Evolutionary conservation across 2,888 invertebrate genomes (phyloP).

Genomic region (Chloroclysta siterata): DNA sequence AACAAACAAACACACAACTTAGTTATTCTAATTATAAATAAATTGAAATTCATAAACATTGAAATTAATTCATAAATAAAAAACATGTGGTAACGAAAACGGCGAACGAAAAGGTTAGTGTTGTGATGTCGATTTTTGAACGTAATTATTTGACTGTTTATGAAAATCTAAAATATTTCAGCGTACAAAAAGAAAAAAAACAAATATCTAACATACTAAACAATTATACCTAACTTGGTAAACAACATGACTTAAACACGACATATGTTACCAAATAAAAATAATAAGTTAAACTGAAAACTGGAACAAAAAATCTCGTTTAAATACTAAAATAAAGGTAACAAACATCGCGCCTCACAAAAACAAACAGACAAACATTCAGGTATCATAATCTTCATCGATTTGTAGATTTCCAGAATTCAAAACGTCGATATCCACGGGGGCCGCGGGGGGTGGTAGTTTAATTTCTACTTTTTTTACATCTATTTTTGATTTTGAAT

Average conservation of each 20-base stretch:
- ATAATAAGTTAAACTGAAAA: constrained; percentile 36
- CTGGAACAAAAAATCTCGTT: constrained; percentile 45
- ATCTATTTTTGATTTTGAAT: constrained; percentile 64
- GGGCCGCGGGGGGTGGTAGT: constrained; percentile 45
- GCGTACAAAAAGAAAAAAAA: constrained; percentile 46
- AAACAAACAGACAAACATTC: constrained; percentile 64
- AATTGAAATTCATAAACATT: constrained; percentile 27
- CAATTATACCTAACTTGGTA: constrained; percentile 65
- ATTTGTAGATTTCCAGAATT: constrained; percentile 77
- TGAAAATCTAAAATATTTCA: constrained; percentile 45
- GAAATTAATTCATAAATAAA: neutral
- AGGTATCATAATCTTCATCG: constrained; percentile 84
- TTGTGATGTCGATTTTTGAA: neutral
- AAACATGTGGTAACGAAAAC: neutral
- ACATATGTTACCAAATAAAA: constrained; percentile 52
- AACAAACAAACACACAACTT: constrained; percentile 17
- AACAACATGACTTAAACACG: constrained; percentile 59
- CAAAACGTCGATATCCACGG: constrained; percentile 67
- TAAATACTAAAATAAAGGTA: constrained; percentile 42
- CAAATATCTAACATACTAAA: constrained; percentile 44
- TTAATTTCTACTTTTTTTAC: constrained; percentile 60
- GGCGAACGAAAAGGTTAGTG: neutral
- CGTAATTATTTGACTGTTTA: constrained; percentile 39
- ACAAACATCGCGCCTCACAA: constrained; percentile 54
- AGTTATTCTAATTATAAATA: constrained; percentile 23